These are phyloP conservation scores for Urosaurus nigricauda DNA, from an alignment of 2,797 vertebrate species.

Conservation along the genomic window DNA sequence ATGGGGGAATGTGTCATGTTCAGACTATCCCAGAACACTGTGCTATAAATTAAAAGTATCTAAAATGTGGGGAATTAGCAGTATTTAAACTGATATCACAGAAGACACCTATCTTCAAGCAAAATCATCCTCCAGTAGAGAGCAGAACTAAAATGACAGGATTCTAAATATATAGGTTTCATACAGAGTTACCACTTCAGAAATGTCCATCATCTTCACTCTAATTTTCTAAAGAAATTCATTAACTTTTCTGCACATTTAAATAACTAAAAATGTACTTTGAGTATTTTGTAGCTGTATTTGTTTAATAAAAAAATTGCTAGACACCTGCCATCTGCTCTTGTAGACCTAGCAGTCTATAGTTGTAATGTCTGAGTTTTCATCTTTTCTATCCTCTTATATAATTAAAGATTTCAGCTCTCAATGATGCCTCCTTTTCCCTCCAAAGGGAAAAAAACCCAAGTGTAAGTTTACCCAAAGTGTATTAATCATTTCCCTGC, in stretches of 20 bases:
- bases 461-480: slow-evolving; percentile 75
- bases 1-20: slow-evolving; percentile 58
- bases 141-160: slow-evolving; percentile 43
- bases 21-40: slow-evolving; percentile 58
- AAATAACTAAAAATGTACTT: slow-evolving; percentile 82
- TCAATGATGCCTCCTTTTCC: slow-evolving; percentile 70
- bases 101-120: slow-evolving; percentile 35
- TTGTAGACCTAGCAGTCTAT: slow-evolving; percentile 80
- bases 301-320: slow-evolving; percentile 81
- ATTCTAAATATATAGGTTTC: slow-evolving; percentile 68
- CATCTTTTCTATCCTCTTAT: slow-evolving; percentile 77
- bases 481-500: slow-evolving; percentile 80
- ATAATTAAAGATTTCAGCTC: slow-evolving; percentile 79
- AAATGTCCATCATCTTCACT: slow-evolving; percentile 57
- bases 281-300: slow-evolving; percentile 84
- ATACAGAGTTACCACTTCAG: slow-evolving; percentile 62
- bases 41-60: slow-evolving; percentile 69
- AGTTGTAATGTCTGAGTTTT: slow-evolving; percentile 80
- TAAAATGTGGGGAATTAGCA: slow-evolving; percentile 61
- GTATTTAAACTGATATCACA: slow-evolving; percentile 59
- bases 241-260: slow-evolving; percentile 79
- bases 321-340: slow-evolving; percentile 83
- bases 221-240: slow-evolving; percentile 70
- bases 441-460: slow-evolving; percentile 66
- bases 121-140: not conserved